phyloP scores from a whole-genome alignment of 1,140 invertebrate genomes.

The Acromyrmex charruanus region DNA sequence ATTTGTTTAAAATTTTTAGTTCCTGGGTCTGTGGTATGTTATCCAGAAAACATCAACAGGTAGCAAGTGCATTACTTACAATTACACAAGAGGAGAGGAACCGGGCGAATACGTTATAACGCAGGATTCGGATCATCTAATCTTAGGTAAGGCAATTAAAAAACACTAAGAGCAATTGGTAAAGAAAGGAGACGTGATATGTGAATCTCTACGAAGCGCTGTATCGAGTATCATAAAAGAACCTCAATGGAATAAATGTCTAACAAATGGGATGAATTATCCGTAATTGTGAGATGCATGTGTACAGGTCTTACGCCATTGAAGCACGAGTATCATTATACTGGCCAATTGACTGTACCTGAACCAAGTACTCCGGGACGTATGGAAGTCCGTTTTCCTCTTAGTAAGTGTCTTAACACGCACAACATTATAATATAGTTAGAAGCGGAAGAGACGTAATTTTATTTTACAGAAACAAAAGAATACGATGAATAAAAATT shows the following conservation, averaged over 20 bases:
- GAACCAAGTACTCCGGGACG: constrained; percentile 89
- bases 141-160: constrained; percentile 83
- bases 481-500: background rate
- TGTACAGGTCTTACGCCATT: constrained; percentile 89
- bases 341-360: constrained; percentile 89
- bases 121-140: constrained; percentile 92
- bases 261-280: constrained; percentile 79
- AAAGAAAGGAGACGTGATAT: constrained; percentile 41
- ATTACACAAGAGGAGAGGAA: constrained; percentile 90
- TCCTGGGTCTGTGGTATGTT: constrained; percentile 93
- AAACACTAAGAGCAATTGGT: constrained; percentile 47
- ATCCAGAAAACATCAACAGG: constrained; percentile 94
- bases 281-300: constrained; percentile 76
- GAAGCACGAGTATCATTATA: constrained; percentile 92
- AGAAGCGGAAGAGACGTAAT: background rate
- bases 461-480: constrained; percentile 6
- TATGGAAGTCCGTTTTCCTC: constrained; percentile 92
- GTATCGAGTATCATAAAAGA: constrained; percentile 71
- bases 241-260: constrained; percentile 80
- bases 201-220: constrained; percentile 28
- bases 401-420: constrained; percentile 89
- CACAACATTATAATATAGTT: background rate
- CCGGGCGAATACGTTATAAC: constrained; percentile 90
- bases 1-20: constrained; percentile 85
- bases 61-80: constrained; percentile 92